phyloP scores from a whole-genome alignment of 2,113 vertebrate species.

The Gymnogyps californianus region DNA sequence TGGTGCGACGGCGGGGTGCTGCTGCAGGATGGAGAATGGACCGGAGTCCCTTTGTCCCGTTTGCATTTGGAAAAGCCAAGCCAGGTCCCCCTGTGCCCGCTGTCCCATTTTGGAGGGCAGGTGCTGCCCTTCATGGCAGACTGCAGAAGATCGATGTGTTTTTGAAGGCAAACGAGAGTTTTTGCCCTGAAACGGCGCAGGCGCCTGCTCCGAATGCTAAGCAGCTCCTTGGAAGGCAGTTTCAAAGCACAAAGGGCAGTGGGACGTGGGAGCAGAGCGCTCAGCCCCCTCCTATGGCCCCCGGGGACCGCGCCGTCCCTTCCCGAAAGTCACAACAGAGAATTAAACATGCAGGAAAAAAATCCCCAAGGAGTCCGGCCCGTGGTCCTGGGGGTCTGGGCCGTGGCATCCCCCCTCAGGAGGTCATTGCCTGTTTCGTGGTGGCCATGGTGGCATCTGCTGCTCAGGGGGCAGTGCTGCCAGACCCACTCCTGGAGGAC shows the following conservation, averaged over 20 bases:
- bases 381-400: accelerated
- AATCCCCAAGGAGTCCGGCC: accelerated
- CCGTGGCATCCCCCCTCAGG: accelerated
- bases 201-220: constrained; percentile 27
- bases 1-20: accelerated
- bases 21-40: neutral
- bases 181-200: neutral
- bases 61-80: neutral
- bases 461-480: neutral
- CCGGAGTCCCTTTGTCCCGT: neutral
- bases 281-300: neutral
- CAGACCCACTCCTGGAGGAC: neutral
- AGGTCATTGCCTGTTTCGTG: neutral
- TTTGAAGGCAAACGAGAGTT: constrained; percentile 25
- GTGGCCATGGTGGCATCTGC: neutral
- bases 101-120: neutral
- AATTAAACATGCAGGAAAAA: neutral
- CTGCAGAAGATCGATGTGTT: constrained; percentile 26
- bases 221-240: constrained; percentile 13
- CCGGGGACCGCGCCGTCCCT: accelerated
- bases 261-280: accelerated
- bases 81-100: neutral
- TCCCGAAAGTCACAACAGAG: neutral
- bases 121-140: neutral
- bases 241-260: neutral